Evolutionary conservation across 2,113 vertebrate species (phyloP).

Genomic region (Antigone vipio): DNA sequence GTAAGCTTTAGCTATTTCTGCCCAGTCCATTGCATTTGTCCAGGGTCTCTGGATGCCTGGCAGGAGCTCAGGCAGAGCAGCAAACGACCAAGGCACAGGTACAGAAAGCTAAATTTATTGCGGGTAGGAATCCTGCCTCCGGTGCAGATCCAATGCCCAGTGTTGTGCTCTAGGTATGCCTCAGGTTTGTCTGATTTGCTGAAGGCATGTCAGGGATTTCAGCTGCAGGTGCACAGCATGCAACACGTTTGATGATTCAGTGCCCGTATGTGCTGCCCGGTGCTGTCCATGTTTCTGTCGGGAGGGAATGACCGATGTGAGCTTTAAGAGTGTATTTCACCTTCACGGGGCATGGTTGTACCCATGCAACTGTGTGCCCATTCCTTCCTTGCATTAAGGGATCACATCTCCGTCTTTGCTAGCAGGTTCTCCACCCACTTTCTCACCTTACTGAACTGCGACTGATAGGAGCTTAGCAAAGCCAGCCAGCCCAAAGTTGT

Average conservation of each 20-base stretch:
- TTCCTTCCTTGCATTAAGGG: neutral
- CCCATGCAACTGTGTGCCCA: fast-evolving
- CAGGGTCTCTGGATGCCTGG: neutral
- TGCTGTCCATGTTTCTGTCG: fast-evolving
- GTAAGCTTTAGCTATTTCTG: neutral
- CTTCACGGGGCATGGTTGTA: neutral
- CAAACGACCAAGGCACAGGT: neutral
- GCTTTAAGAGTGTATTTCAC: neutral
- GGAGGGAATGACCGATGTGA: neutral
- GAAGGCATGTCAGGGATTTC: neutral
- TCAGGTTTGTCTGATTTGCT: neutral
- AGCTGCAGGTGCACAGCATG: fast-evolving
- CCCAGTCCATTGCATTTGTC: neutral
- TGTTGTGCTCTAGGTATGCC: neutral
- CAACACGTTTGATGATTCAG: neutral
- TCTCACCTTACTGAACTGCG: neutral
- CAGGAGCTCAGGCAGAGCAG: neutral
- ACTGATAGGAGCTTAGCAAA: neutral
- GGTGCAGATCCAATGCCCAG: neutral
- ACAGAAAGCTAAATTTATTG: neutral
- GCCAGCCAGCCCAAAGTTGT: neutral
- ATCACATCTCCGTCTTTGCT: neutral
- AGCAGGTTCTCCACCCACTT: neutral
- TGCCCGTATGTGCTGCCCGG: neutral
- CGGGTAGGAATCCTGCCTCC: neutral